Percentiles rank a stretch among this genome's conserved stretches.
Evolutionary conservation across 2,797 vertebrate species (phyloP).

Genomic region (Pantherophis alleghaniensis): DNA sequence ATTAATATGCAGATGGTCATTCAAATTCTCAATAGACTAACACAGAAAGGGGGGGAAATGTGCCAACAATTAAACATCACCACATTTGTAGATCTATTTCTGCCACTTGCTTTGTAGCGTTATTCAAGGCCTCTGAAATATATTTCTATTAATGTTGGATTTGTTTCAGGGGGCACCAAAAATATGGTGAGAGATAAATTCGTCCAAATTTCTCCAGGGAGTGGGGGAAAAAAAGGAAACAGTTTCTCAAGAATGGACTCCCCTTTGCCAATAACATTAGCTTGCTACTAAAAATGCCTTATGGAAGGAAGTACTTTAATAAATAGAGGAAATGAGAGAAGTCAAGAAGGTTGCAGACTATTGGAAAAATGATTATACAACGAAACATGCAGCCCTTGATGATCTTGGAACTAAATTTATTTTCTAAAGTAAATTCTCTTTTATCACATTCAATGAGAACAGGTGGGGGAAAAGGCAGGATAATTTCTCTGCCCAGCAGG

Average conservation of each 20-base stretch:
- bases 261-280: neutral
- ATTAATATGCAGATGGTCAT: neutral
- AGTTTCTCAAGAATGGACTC: neutral
- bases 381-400: neutral
- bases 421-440: neutral
- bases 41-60: neutral
- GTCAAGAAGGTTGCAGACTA: neutral
- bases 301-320: neutral
- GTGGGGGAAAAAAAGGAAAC: neutral
- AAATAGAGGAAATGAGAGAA: neutral
- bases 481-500: neutral
- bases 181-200: neutral
- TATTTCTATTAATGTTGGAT: neutral
- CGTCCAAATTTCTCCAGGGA: neutral
- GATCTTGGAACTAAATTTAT: neutral
- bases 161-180: neutral
- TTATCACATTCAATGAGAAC: neutral
- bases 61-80: neutral
- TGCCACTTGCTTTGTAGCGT: neutral
- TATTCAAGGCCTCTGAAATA: neutral
- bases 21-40: neutral
- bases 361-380: neutral
- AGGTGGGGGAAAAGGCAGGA: neutral
- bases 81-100: neutral
- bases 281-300: neutral